Conservation (phyloP, 2,888 invertebrate species). For the Agriotes lineatus region DNA sequence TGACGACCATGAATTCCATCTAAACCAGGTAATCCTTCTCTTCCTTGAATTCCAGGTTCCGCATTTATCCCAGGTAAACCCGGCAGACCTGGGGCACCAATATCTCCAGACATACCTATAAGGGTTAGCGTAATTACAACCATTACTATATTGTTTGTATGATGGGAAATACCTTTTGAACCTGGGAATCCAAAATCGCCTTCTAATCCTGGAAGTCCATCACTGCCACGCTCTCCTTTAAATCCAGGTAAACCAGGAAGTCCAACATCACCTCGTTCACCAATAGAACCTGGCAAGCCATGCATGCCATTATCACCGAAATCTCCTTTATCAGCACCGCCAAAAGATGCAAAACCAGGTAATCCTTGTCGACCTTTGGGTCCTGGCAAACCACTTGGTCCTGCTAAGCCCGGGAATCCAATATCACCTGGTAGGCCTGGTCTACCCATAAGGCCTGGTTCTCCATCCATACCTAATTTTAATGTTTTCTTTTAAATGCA, state of each 20-base stretch:
- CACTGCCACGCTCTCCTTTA: slow-evolving; percentile 68
- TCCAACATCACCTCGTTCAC: slow-evolving; percentile 71
- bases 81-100: slow-evolving; percentile 70
- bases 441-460: slow-evolving; percentile 73
- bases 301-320: slow-evolving; percentile 69
- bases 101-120: slow-evolving; percentile 52
- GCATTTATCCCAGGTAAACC: slow-evolving; percentile 74
- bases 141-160: neutral
- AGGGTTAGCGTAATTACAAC: neutral
- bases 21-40: slow-evolving; percentile 75
- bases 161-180: slow-evolving; percentile 62
- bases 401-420: slow-evolving; percentile 68
- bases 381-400: slow-evolving; percentile 69
- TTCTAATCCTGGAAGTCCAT: slow-evolving; percentile 69
- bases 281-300: slow-evolving; percentile 68
- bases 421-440: slow-evolving; percentile 69
- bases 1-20: slow-evolving; percentile 72
- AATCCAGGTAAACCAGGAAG: slow-evolving; percentile 69
- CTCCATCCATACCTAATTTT: slow-evolving; percentile 77
- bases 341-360: slow-evolving; percentile 62
- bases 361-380: slow-evolving; percentile 68
- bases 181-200: slow-evolving; percentile 68
- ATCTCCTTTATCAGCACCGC: slow-evolving; percentile 68
- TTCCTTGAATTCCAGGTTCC: slow-evolving; percentile 77
- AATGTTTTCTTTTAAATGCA: too few species aligned